These are phyloP conservation scores for Myrmecobius fasciatus DNA, from an alignment of 2,113 vertebrate species.

Conservation along the genomic window DNA sequence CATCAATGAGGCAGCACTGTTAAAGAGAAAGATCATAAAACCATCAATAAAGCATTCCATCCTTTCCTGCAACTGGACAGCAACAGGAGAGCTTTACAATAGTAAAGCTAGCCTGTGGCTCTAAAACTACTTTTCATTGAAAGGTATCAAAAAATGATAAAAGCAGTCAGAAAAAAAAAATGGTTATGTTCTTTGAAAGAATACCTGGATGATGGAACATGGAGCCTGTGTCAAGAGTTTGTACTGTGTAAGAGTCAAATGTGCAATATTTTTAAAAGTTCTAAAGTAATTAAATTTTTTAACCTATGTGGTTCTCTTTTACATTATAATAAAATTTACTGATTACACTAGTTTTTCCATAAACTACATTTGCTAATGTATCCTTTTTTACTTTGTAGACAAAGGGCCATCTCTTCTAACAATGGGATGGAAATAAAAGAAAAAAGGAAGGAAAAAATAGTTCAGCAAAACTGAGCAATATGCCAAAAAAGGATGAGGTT, in stretches of 20 bases:
- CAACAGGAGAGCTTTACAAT: neutral
- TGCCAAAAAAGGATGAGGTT: too few species aligned
- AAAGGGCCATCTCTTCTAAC: too few species aligned
- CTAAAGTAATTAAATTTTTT: neutral
- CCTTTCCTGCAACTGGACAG: neutral
- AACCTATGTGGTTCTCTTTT: neutral
- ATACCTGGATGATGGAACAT: neutral
- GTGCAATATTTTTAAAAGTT: neutral
- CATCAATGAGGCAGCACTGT: neutral
- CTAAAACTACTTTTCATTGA: neutral
- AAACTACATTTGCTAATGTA: too few species aligned
- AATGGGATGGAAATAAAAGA: too few species aligned
- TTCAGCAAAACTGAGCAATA: too few species aligned
- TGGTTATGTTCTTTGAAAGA: neutral
- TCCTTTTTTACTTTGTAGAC: too few species aligned
- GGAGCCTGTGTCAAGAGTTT: neutral
- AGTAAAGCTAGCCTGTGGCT: neutral
- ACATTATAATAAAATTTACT: neutral
- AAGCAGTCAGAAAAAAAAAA: neutral
- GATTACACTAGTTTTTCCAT: neutral
- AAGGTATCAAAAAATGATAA: neutral
- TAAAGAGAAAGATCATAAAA: neutral
- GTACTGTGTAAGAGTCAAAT: neutral
- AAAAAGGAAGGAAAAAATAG: too few species aligned
- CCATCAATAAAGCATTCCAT: neutral